Base-by-base conservation (phyloP, 2,797 vertebrate species). In the Anas bernieri region DNA sequence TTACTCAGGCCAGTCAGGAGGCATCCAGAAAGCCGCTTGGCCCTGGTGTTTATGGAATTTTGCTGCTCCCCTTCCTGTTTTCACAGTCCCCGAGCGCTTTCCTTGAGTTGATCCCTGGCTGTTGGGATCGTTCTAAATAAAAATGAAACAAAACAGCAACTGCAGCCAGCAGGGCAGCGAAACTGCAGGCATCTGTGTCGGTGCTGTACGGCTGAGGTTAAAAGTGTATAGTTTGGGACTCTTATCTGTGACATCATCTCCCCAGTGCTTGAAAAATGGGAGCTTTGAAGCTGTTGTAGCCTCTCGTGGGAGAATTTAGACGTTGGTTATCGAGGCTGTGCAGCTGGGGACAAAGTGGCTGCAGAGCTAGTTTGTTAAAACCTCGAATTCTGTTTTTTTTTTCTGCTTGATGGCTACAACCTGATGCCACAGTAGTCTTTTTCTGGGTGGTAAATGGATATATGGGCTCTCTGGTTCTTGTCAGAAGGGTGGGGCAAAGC, bases 341-440 rank as follows among this genome's bases (percentile, higher is more conserved):
- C 77, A 69, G 66, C 81, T 77, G 69, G 83, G 77, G 85, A 54
- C 76, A 80, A 30, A 62, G 22, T 25, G 46, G 35, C 68, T 80
- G 84, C 66, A 30, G 80, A 90, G 92, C 62, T 72, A 1, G 21
- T 86, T 88, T 48, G 75, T 86, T 64, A 72, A 93, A 95, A 88
- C 88, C 80, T 96, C 81, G 72, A 84, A 86, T 66, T 64, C 48
- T 22, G 17, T 81, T 25, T 35, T 50, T 64, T 64, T 52, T 41
- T 13, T 3, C 50, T 69, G 43, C 54, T 73, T 85, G 55, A 35
- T 64, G 88, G 90, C 80, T 90, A 73, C 68, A 83, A 2, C 73
- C 80, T 80, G 88, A 67, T 89, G 76, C 87, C 91, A 82, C 52
- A 80, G 37, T 25, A 6, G 39, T 28, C 30, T 70, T 66, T 85